Base-by-base conservation (phyloP, 1,140 invertebrate genomes). In the Eriosoma lanigerum region DNA sequence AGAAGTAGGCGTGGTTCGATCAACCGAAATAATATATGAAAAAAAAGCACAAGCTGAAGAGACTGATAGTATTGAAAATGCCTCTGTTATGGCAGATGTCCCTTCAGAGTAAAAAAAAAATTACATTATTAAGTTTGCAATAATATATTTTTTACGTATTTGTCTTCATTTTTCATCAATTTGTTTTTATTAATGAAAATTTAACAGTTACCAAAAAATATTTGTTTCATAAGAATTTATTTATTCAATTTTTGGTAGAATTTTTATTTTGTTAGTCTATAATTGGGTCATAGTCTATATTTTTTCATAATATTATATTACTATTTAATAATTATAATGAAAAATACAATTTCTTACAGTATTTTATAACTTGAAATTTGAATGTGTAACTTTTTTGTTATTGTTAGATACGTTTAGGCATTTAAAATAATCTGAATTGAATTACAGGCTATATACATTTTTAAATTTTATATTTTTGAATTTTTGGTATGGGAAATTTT, bases 1-100 rank as follows among this genome's bases (percentile, higher is more conserved):
- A 50, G 88, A 89, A 82, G 91, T 91, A 82, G 91, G 91, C 81
- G 92, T 94, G 15, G 91, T 98, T 44, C 93, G 95, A 84, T 93
- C 93, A 83, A 98, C 96, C 0, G 94, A 96, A 85, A 95, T 96
- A 85, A 95, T 95, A 82, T 97, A 97, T 88, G 75, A 78, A 58
- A 78, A 78, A n/a, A 78, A 78, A 21, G 75, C 56, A n/a, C 75
- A 78, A 62, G 9, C 46, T 24, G 75, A 78, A 46, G 75, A 78
- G 0, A 17, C 38, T 12, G 75, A 78, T n/a, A n/a, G 29, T 19
- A 78, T 48, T 29, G 32, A 62, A 48, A 48, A 21, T 19, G 38
- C 17, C 12, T 4, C 75, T 52, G 24, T 24, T 32, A 1, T 6
- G 17, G 21, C n/a, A 19, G 48, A 72, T 17, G 46, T 17, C 9